Evolutionary conservation across 2,797 vertebrate species (phyloP), one percentile per base, ranked within the genome.

Genomic region (Microtus obscurus): DNA sequence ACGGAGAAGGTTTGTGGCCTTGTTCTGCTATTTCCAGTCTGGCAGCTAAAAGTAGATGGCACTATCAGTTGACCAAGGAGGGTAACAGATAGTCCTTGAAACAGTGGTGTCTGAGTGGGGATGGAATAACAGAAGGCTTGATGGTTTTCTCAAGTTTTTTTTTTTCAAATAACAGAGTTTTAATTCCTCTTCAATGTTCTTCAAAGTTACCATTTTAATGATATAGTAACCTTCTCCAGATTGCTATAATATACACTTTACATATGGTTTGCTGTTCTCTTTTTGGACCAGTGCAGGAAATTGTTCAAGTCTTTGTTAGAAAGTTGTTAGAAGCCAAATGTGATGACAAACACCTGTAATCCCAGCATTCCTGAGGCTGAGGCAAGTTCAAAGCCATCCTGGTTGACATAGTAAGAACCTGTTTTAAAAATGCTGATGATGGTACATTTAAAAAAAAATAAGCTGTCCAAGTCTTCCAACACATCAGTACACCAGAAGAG

Each of bases 1-100:
- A 98, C 59, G 98, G 97, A 93, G 98, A 98, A 98, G 99, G 98
- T 99, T 31, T 11, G 98, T 98, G 87, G 71, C 53, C 27, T 85
- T 79, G 53, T n/a, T 3, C 56, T 91, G 73, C 5, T 1, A 1
- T 31, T 2, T 29, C 51, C 1, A 5, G 0, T 53, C 3, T 0
- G 21, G 25, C 14, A 56, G 69, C 40, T 45, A 19, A 29, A 25
- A 61, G 25, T 6, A 29, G 93, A 51, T 6, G 78, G 17, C 40
- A 2, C 13, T 19, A 3, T 51, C 9, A 73, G 13, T 5, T 82
- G 45, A 78, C 40, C 19, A 43, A 40, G 37, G 82, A 17, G n/a
- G 14, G 40, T 34, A 0, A 13, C 78, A 56, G 67, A 5, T 69
- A 3, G 43, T 86, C 56, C 82, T 81, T 14, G 23, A 40, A 76